Base-by-base conservation (phyloP, 2,888 invertebrate genomes). In the Trissolcus brochymenae region DNA sequence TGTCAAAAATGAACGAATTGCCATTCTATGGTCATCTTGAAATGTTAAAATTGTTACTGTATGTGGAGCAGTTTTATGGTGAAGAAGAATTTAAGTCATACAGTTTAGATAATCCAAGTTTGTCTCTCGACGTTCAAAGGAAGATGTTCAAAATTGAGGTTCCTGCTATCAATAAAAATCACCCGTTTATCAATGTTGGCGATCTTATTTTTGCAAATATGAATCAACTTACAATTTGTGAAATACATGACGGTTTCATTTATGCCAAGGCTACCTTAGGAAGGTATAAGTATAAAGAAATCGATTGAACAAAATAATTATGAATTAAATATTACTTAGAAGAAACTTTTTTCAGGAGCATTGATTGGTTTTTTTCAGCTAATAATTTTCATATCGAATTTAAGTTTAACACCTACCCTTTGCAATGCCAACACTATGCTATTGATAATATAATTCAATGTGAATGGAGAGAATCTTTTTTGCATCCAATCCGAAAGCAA, bases 351-450 rank as follows among this genome's bases (percentile, higher is more conserved):
- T 17, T 59, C n/a, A 60, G 59, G 1, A 4, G n/a, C 1, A 43
- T 21, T 7, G 11, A n/a, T 14, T 53, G 51, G 7, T 62, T 51
- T 14, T 14, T 14, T 6, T 1, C 14, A 21, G 35, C 57, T 4
- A 62, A 61, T 6, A 9, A 19, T 2, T 81, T 81, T 51, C 40
- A 73, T 25, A 51, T 82, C 1, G 79, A 53, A 49, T 82, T 81
- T 59, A 43, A 56, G 19, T 61, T 51, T 49, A 17, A 66, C n/a
- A 75, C 80, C 62, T 81, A 81, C 60, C 11, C 79, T 7, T 25
- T 80, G 14, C 49, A 76, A 51, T 81, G 81, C 16, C 56, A 68
- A 56, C 80, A 82, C 61, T 81, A 79, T 64, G 79, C 81, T 1
- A 54, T 82, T 49, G 17, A 51, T 40, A 66, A 76, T 19, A 72